Percentiles rank a stretch among this genome's conserved stretches.
phyloP scores from a whole-genome alignment of 2,113 vertebrate genomes.

The Gymnorhina tibicen region DNA sequence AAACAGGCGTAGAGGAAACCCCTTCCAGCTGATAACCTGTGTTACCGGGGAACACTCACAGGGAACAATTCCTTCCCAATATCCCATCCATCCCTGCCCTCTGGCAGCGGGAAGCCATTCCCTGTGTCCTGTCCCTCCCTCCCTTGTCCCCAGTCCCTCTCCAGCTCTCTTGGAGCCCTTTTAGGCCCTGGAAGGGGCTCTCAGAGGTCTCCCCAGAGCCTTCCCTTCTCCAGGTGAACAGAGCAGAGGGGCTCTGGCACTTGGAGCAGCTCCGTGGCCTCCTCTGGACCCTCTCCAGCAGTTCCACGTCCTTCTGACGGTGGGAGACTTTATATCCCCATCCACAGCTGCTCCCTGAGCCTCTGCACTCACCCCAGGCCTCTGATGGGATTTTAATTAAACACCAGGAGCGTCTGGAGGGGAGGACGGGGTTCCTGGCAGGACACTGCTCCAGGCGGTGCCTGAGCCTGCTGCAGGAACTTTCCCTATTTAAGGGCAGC shows the following conservation, averaged over 20 bases:
- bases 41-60: neutral
- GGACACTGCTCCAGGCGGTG: rapidly evolving
- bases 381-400: neutral
- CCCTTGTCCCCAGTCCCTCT: neutral
- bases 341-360: neutral
- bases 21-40: neutral
- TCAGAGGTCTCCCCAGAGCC: neutral
- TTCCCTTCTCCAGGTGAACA: neutral
- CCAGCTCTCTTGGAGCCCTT: neutral
- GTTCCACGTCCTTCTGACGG: neutral
- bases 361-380: neutral
- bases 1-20: neutral
- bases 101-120: neutral
- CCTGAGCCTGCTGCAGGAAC: neutral
- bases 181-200: neutral
- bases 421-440: rapidly evolving
- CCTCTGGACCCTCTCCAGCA: neutral
- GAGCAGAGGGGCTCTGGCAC: neutral
- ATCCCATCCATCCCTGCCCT: rapidly evolving
- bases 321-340: neutral
- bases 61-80: neutral
- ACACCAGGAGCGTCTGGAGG: neutral
- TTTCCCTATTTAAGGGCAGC: neutral
- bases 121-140: neutral
- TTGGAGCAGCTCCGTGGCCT: neutral